A percentile compares a stretch with the other conserved stretches of the same genome.
Conservation (phyloP, 2,888 invertebrate species). For the Emesis furor region DNA sequence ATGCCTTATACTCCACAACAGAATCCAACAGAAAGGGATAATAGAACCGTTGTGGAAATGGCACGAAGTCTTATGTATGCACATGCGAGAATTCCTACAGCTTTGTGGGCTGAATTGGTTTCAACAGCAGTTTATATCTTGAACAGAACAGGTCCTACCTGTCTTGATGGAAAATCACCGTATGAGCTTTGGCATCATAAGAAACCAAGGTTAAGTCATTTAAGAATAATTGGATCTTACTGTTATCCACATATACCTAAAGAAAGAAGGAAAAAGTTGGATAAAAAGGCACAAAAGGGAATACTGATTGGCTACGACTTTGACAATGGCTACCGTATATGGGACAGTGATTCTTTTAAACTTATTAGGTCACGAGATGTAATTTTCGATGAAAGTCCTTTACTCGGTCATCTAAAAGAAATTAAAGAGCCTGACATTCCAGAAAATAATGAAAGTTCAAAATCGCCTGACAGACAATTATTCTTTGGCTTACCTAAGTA, state of each 20-base stretch:
- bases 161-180: constrained; percentile 70
- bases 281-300: constrained; percentile 30
- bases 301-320: constrained; percentile 54
- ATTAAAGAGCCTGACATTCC: not conserved
- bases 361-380: constrained; percentile 53
- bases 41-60: constrained; percentile 18
- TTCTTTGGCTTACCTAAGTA: too few species aligned
- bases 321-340: constrained; percentile 44
- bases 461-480: too few species aligned
- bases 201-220: constrained; percentile 29
- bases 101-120: constrained; percentile 41
- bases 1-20: constrained; percentile 28
- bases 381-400: constrained; percentile 44
- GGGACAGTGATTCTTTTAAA: constrained; percentile 29
- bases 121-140: constrained; percentile 59
- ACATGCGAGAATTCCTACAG: constrained; percentile 30
- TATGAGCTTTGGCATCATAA: constrained; percentile 74
- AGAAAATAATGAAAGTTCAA: not conserved
- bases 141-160: constrained; percentile 66
- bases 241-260: constrained; percentile 57
- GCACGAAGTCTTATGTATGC: constrained; percentile 17
- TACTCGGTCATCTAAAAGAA: not conserved
- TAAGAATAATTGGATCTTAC: not conserved
- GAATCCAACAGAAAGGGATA: constrained; percentile 22
- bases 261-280: constrained; percentile 52